Percentiles rank a stretch among this genome's conserved stretches.
phyloP scores from a whole-genome alignment of 1,140 invertebrate genomes.

The Sinella curviseta region DNA sequence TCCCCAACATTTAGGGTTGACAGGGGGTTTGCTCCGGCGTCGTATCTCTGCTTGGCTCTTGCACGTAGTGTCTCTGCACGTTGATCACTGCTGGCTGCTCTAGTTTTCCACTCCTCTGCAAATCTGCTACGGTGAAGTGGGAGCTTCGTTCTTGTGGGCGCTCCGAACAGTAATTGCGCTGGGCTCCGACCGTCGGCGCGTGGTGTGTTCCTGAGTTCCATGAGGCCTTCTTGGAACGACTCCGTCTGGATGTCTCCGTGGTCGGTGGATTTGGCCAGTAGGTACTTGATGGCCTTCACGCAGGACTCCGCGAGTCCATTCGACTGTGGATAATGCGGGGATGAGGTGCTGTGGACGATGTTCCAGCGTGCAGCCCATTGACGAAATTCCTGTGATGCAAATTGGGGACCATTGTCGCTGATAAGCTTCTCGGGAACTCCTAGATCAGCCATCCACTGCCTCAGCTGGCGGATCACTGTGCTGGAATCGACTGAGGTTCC shows the following conservation, averaged over 20 bases:
- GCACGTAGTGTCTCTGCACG: background rate
- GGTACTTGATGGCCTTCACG: too few relatives aligned
- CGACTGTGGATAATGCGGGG: too few relatives aligned
- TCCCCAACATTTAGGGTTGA: background rate
- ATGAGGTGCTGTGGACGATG: too few relatives aligned
- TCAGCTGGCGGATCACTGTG: too few relatives aligned
- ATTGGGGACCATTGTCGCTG: too few relatives aligned
- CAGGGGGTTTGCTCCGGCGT: background rate
- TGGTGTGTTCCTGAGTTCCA: too few relatives aligned
- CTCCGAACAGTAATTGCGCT: background rate
- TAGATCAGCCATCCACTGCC: too few relatives aligned
- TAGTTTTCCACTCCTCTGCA: background rate
- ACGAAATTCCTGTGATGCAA: constrained; percentile 52
- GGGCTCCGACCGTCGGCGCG: too few relatives aligned
- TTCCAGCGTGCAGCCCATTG: constrained; percentile 54
- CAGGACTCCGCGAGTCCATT: constrained; percentile 44
- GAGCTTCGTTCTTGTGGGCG: background rate
- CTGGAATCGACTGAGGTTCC: too few relatives aligned
- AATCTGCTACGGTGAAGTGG: background rate
- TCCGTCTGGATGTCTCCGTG: background rate
- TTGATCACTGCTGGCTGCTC: background rate
- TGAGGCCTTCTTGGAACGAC: background rate
- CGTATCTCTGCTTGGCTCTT: background rate
- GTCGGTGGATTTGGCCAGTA: background rate
- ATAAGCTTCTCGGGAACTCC: too few relatives aligned